Base-by-base conservation (phyloP, 1,140 invertebrate genomes). In the Panagrolaimus sp. region DNA sequence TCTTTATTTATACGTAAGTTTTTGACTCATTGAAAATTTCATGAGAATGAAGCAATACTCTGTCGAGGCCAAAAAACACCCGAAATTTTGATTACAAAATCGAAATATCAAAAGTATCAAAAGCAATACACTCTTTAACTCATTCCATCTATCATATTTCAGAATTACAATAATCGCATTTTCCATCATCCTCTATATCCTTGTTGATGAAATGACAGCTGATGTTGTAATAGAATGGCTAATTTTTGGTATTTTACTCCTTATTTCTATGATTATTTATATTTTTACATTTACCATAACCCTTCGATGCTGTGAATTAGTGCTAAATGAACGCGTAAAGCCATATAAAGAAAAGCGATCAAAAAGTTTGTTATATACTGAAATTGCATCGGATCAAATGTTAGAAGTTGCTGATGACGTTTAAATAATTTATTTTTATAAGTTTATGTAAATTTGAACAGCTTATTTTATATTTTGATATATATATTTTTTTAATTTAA, bases 1-100 rank as follows among this genome's bases (percentile, higher is more conserved):
- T 72, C 9, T 72, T 72, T 64, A 67, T 72, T 16, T 72, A 72
- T 67, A 63, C 38, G 71, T 72, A 64, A 70, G 69, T 53, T 38
- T 57, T 13, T 9, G 13, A 25, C 7, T 51, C n/a, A n/a, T n/a
- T n/a, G n/a, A 16, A 51, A 5, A 57, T 57, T 57, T 57, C 13
- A 3, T 25, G 16, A 25, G n/a, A n/a, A n/a, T n/a, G n/a, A n/a
- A n/a, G n/a, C n/a, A n/a, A n/a, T n/a, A n/a, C n/a, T n/a, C n/a
- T n/a, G n/a, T n/a, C 14, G 47, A 23, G 31, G 7, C 31, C 31
- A 38, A 38, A 38, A 38, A 4, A 38, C n/a, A n/a, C n/a, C 2
- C 31, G 31, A 43, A 20, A 53, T 53, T 53, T 53, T 9, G 20
- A 27, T 53, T 53, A 23, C 2, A 53, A 53, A 53, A n/a, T n/a